A percentile compares a stretch with the other conserved stretches of the same genome.
These are phyloP conservation scores for Dryomyza anilis DNA, from an alignment of 2,888 invertebrate genomes.

Conservation along the genomic window DNA sequence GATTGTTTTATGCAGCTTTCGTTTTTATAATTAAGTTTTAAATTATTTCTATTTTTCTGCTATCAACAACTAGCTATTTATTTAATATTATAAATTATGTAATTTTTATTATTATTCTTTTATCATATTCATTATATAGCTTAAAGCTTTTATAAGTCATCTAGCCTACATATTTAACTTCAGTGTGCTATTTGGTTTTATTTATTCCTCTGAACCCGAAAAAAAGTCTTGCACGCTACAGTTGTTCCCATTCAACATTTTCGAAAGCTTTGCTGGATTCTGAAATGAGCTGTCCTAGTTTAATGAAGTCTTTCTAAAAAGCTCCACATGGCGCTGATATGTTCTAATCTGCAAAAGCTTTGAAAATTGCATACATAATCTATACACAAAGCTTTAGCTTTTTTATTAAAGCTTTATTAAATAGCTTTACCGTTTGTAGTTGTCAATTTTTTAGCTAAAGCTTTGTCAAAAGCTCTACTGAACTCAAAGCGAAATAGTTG, in stretches of 20 bases:
- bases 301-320: neutral
- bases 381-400: too few relatives aligned
- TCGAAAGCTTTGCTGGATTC: constrained; percentile 40
- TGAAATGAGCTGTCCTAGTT: constrained; percentile 33
- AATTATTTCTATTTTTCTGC: neutral
- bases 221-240: constrained; percentile 27
- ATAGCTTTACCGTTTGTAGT: too few relatives aligned
- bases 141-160: neutral
- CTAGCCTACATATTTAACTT: neutral
- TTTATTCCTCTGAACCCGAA: too few relatives aligned
- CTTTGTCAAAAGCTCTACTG: neutral
- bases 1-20: neutral
- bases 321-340: neutral
- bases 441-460: neutral
- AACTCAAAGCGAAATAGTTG: neutral
- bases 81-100: neutral
- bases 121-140: neutral
- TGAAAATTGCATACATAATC: too few relatives aligned
- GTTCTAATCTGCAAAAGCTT: neutral
- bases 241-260: constrained; percentile 51
- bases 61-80: neutral
- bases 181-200: neutral
- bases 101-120: neutral
- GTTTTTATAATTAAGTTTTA: too few relatives aligned
- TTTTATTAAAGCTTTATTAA: too few relatives aligned